phyloP scores from a whole-genome alignment of 2,888 invertebrate genomes.

The Volucella bombylans region DNA sequence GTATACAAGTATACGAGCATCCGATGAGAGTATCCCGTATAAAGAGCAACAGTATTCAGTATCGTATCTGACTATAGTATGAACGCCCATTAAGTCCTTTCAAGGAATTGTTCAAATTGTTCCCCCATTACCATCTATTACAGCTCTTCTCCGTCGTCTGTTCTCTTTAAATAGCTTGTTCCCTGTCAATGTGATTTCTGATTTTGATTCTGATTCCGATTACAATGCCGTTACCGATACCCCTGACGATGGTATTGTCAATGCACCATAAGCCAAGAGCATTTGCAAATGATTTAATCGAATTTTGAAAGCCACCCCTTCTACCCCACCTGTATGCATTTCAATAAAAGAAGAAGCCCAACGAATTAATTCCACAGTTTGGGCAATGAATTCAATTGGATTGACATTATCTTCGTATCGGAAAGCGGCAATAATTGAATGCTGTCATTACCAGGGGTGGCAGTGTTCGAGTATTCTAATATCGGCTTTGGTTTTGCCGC shows the following conservation, averaged over 20 bases:
- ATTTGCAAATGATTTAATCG: constrained; percentile 16
- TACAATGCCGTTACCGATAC: no score
- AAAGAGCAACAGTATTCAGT: constrained; percentile 45
- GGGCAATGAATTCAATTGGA: constrained; percentile 43
- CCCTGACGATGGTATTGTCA: constrained; percentile 32
- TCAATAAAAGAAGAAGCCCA: constrained; percentile 5
- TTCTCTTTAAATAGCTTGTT: constrained; percentile 35
- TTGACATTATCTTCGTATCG: constrained; percentile 28
- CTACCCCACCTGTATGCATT: not conserved
- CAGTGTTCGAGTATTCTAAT: not conserved
- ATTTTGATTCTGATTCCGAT: no score
- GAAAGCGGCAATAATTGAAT: constrained; percentile 47
- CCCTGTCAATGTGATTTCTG: constrained; percentile 33
- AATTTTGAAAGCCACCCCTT: not conserved
- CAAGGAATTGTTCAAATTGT: constrained; percentile 56
- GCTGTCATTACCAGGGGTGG: constrained; percentile 38
- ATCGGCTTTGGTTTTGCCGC: constrained; percentile 25
- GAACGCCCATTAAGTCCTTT: constrained; percentile 52
- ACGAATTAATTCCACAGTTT: constrained; percentile 29
- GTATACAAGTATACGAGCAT: no score
- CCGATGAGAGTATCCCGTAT: constrained; percentile 1
- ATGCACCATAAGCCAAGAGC: not conserved
- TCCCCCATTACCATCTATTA: constrained; percentile 57
- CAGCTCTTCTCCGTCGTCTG: constrained; percentile 6
- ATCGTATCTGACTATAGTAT: constrained; percentile 4